A percentile compares a stretch with the other conserved stretches of the same genome.
These are phyloP conservation scores for Delichon dasypus DNA, from an alignment of 2,797 vertebrate genomes.

Conservation along the genomic window DNA sequence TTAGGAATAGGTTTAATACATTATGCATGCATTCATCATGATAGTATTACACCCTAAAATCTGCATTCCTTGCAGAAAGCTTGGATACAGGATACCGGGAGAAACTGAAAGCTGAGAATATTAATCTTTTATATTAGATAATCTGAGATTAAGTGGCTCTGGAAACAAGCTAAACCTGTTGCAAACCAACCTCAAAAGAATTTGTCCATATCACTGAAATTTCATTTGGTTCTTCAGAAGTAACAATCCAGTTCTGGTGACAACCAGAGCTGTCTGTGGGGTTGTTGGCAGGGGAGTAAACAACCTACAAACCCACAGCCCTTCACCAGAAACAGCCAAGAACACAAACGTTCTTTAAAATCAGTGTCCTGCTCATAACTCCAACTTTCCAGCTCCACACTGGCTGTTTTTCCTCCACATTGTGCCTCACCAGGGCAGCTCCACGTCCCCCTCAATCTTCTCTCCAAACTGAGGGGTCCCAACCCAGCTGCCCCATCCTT, in stretches of 20 bases:
- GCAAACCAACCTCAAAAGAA: neutral
- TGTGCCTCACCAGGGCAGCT: neutral
- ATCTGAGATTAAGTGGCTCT: neutral
- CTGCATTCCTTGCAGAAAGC: neutral
- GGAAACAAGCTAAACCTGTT: neutral
- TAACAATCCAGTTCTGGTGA: neutral
- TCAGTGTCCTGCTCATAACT: neutral
- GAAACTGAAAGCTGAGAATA: neutral
- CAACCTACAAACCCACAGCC: neutral
- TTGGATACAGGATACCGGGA: accelerated
- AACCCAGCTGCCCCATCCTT: neutral
- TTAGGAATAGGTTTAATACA: neutral
- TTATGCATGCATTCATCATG: neutral
- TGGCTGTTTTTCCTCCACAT: neutral
- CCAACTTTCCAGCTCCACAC: neutral
- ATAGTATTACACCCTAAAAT: neutral
- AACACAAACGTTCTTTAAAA: neutral
- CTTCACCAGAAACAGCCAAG: too few species aligned
- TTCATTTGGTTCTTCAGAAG: neutral
- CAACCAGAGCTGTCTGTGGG: neutral
- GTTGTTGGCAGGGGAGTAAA: neutral
- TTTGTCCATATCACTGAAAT: neutral
- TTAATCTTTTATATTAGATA: neutral
- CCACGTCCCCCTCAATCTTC: neutral
- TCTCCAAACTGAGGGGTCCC: neutral